A percentile compares a stretch with the other conserved stretches of the same genome.
phyloP scores from a whole-genome alignment of 1,140 invertebrate genomes.

The Frieseomelitta varia region DNA sequence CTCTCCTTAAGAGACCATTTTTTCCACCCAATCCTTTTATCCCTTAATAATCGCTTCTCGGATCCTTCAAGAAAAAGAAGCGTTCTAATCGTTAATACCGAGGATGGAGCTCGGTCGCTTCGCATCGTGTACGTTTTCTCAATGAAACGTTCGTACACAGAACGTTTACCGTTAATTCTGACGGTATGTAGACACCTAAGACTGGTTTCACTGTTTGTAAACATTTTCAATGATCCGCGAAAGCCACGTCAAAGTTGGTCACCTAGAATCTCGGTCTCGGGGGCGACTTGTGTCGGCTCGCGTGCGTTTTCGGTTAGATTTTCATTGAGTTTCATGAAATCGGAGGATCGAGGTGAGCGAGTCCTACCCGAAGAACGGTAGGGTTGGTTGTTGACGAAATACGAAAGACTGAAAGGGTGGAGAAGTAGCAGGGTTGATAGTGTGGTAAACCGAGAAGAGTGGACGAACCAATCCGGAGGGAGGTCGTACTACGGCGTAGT shows the following conservation, averaged over 20 bases:
- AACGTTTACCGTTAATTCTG: conserved; percentile 20
- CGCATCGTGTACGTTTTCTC: neutral
- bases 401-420: conserved; percentile 43
- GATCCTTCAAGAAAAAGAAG: neutral
- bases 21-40: neutral
- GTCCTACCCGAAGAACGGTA: neutral
- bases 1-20: neutral
- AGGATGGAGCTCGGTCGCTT: neutral
- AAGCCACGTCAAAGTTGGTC: neutral
- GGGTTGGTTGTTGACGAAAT: conserved; percentile 27
- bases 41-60: neutral
- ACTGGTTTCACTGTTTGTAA: conserved; percentile 40
- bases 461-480: conserved; percentile 57
- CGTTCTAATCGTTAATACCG: neutral
- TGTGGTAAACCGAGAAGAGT: conserved; percentile 63
- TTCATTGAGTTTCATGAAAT: neutral
- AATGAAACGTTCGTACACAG: neutral
- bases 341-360: too few species aligned
- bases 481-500: conserved; percentile 72
- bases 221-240: conserved; percentile 30
- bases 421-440: conserved; percentile 66
- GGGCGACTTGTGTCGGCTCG: too few species aligned
- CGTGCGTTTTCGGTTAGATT: neutral
- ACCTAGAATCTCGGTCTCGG: neutral
- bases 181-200: conserved; percentile 6